A percentile compares a stretch with the other conserved stretches of the same genome.
These are phyloP conservation scores for Buphagus erythrorhynchus DNA, from an alignment of 2,797 vertebrate species.

Conservation along the genomic window DNA sequence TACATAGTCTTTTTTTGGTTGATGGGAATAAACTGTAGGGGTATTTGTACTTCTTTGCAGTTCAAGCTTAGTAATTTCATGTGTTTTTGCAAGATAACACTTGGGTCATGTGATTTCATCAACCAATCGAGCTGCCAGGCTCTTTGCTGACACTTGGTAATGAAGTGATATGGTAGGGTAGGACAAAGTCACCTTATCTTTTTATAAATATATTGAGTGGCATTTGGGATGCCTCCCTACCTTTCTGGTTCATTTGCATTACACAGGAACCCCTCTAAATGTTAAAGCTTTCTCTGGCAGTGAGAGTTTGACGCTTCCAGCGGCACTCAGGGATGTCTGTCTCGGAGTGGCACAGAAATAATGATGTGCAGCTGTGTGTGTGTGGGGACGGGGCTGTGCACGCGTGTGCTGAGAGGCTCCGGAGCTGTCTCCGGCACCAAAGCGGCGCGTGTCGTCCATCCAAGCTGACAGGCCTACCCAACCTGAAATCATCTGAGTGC, in stretches of 20 bases:
- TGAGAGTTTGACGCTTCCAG: constrained; percentile 29
- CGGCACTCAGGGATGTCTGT: neutral
- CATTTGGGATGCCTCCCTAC: constrained; percentile 56
- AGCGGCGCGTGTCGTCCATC: constrained; percentile 43
- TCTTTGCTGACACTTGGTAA: constrained; percentile 45
- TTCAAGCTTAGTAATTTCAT: constrained; percentile 24
- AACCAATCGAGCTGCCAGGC: constrained; percentile 28
- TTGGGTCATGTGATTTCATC: constrained; percentile 63
- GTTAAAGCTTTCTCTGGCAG: constrained; percentile 46
- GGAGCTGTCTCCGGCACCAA: constrained; percentile 43
- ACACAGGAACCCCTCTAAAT: constrained; percentile 49
- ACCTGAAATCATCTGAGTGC: constrained; percentile 77
- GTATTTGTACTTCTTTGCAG: constrained; percentile 2
- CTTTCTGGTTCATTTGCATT: constrained; percentile 51
- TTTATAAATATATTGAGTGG: constrained; percentile 50
- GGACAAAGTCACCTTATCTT: constrained; percentile 50
- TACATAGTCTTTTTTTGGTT: neutral
- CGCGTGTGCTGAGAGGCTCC: neutral
- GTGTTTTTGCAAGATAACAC: constrained; percentile 49
- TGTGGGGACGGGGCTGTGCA: neutral
- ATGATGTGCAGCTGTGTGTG: constrained; percentile 47
- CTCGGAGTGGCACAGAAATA: constrained; percentile 46
- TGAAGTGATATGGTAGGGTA: constrained; percentile 51
- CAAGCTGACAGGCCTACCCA: constrained; percentile 73
- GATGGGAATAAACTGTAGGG: neutral